These are phyloP conservation scores for Aramus guarauna DNA, from an alignment of 2,113 vertebrate species.

Conservation along the genomic window DNA sequence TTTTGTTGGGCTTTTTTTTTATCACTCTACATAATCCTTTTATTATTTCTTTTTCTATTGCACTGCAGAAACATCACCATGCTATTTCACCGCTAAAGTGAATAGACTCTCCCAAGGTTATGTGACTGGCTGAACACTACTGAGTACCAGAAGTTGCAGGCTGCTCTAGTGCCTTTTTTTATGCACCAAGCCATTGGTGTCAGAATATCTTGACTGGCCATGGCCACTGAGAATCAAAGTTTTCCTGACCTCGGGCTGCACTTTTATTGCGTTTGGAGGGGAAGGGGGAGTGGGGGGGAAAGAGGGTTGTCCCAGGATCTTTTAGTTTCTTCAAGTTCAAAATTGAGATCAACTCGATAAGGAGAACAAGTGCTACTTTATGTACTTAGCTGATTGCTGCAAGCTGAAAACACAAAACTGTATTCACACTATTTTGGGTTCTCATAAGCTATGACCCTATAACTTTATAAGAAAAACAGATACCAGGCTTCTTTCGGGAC, in stretches of 20 bases:
- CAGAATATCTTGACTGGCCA: not conserved
- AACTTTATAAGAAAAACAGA: not conserved
- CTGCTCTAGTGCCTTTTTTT: not conserved
- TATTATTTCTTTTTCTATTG: not conserved
- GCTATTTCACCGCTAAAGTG: not conserved
- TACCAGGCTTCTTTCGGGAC: not conserved
- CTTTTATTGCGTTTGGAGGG: not conserved
- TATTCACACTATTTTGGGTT: not conserved
- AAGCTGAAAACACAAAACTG: not conserved
- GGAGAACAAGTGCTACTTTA: not conserved
- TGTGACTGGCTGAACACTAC: not conserved
- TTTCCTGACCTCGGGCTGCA: not conserved
- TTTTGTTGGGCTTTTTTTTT: not conserved
- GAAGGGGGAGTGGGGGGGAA: fast-evolving
- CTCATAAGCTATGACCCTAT: not conserved
- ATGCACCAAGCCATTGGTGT: not conserved
- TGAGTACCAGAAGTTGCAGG: not conserved
- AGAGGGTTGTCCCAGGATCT: not conserved
- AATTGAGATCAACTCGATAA: not conserved
- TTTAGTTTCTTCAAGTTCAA: not conserved
- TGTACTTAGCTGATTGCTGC: not conserved
- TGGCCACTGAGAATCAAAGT: not conserved
- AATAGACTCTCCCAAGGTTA: not conserved
- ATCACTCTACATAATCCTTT: not conserved
- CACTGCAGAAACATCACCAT: not conserved